Base-by-base conservation (phyloP, 2,113 vertebrate species). In the Bagarius yarrelli region DNA sequence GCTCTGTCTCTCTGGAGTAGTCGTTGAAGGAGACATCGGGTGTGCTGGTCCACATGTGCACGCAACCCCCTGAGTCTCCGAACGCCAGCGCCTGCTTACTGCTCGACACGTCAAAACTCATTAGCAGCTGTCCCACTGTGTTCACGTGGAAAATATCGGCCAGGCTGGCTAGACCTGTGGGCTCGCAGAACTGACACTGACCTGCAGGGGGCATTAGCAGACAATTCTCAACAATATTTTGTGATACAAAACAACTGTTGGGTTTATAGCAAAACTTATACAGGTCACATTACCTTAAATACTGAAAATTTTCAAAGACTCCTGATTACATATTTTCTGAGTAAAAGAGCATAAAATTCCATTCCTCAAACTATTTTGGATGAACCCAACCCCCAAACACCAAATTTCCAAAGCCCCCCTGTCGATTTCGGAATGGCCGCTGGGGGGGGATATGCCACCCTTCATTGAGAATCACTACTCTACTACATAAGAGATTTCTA, bases 121-220 rank as follows among this genome's bases (percentile, higher is more conserved):
- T 98, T 57, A 99, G 92, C 84, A 98, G 76, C 78, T 97, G 96
- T n/a, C 97, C 97, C 32, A 96, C 97, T 0, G 96, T 98, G 91
- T 96, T 98, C 23, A 99, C 94, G 25, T 98, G 97, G 83, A 99
- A 98, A 86, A 99, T 93, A 83, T 99, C 98, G 0, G 96, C 97
- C 2, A 98, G 88, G 67, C 93, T 99, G 86, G 98, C 98, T 5
- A 99, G 91, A 79, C 98, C 98, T 0, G 95, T 98, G 88, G 97
- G 97, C 87, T 99, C 98, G 0, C 98, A 99, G 91, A 99, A 99
- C 92, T 99, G 98, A 88, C 96, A 99, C 80, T 99, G 97, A 76
- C 97, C 98, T 99, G 84, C 0, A 9, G 0, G 18, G 59, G 63
- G 25, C 18, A 30, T 25, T 78, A 74, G 0, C 0, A 47, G 11